Conservation (phyloP, 1,140 invertebrate genomes). For the Lanistes nyassanus region DNA sequence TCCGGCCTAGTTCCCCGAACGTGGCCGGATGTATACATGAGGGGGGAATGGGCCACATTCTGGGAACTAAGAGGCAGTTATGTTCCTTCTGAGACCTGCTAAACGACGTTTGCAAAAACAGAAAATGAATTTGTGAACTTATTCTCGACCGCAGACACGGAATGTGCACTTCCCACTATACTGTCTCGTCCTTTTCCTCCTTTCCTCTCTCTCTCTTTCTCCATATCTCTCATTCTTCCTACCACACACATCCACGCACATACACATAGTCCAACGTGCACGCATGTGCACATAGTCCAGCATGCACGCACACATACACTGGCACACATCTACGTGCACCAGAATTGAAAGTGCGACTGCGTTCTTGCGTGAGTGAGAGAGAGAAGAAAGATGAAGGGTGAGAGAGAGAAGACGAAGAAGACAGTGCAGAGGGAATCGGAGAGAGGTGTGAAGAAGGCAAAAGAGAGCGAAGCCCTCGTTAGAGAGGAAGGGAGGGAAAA, state of each 20-base stretch:
- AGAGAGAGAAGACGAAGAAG: too few species aligned
- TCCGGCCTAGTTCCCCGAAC: too few species aligned
- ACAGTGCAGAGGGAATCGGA: not conserved
- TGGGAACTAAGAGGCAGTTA: too few species aligned
- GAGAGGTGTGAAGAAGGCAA: not conserved
- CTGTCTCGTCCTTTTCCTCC: not conserved
- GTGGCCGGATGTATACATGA: too few species aligned
- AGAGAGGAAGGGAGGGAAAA: not conserved
- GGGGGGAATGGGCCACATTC: too few species aligned
- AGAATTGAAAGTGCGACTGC: not conserved
- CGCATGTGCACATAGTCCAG: not conserved
- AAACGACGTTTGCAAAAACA: too few species aligned
- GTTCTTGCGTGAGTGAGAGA: not conserved
- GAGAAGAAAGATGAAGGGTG: not conserved
- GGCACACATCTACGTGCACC: not conserved
- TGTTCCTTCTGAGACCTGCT: too few species aligned
- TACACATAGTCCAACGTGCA: conserved; percentile 1
- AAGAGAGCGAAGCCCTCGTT: not conserved
- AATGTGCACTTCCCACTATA: too few species aligned
- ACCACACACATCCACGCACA: not conserved
- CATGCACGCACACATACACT: not conserved
- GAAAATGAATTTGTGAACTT: too few species aligned
- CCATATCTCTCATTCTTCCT: conserved; percentile 4
- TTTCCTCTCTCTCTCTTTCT: conserved; percentile 7
- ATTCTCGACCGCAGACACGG: too few species aligned